Percentiles rank a stretch among this genome's conserved stretches.
phyloP scores from a whole-genome alignment of 2,797 vertebrate species.

The Sebastes ruberrimus region DNA sequence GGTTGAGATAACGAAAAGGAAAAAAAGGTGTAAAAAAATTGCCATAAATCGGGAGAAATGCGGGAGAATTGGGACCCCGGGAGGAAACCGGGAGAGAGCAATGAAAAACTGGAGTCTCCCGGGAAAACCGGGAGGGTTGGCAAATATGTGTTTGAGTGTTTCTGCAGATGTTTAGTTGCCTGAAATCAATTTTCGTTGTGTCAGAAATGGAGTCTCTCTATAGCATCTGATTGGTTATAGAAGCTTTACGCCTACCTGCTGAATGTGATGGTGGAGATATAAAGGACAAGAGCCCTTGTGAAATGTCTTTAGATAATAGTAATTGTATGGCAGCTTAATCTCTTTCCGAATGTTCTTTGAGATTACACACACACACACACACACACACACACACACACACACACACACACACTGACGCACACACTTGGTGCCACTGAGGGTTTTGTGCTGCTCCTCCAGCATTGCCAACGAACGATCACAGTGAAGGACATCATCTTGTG shows the following conservation, averaged over 20 bases:
- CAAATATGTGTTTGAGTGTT: neutral
- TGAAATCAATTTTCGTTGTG: neutral
- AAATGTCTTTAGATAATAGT: constrained; percentile 43
- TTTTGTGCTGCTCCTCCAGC: neutral
- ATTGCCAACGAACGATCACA: neutral
- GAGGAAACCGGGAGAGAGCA: too few species aligned
- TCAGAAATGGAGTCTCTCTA: neutral
- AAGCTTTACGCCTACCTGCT: constrained; percentile 10
- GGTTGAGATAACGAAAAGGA: too few species aligned
- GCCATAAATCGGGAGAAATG: too few species aligned
- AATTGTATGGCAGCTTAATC: constrained; percentile 47
- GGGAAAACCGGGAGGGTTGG: too few species aligned
- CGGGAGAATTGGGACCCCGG: too few species aligned
- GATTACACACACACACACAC: neutral
- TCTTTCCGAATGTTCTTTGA: constrained; percentile 18
- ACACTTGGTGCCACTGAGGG: neutral
- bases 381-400: constrained; percentile 4
- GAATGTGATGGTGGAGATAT: constrained; percentile 25
- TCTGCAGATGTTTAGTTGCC: neutral
- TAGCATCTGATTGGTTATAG: neutral
- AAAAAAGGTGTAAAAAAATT: too few species aligned
- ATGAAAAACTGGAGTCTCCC: too few species aligned
- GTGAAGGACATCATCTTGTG: constrained; percentile 1
- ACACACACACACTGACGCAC: neutral
- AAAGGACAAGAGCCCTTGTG: constrained; percentile 24